phyloP scores from a whole-genome alignment of 1,140 invertebrate species.

The Onthophagus taurus region DNA sequence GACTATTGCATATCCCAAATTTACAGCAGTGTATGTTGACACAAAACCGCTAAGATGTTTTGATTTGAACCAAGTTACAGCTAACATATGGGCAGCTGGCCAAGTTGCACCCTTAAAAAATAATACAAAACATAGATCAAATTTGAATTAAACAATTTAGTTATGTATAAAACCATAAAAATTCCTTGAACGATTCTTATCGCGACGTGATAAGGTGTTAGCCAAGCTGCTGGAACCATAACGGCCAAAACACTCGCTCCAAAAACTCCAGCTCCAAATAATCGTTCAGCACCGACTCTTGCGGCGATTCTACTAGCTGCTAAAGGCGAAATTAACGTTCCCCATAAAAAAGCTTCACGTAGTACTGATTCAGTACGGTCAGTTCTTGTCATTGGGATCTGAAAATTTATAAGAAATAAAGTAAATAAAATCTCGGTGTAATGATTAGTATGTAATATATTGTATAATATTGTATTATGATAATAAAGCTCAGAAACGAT shows the following conservation, averaged over 20 bases:
- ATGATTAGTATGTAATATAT: no score
- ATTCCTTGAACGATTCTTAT: conserved; percentile 47
- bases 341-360: conserved; percentile 49
- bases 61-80: conserved; percentile 50
- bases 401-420: no score
- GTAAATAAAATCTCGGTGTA: no score
- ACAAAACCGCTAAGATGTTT: conserved; percentile 47
- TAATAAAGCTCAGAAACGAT: no score
- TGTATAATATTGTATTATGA: no score
- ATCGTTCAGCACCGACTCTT: conserved; percentile 45
- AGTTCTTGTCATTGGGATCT: conserved; percentile 42
- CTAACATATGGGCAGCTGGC: conserved; percentile 50
- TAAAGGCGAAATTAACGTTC: conserved; percentile 45
- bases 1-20: conserved; percentile 46
- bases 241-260: conserved; percentile 44
- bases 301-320: conserved; percentile 48
- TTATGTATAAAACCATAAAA: conserved; percentile 38
- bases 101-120: conserved; percentile 44
- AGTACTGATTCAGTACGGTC: conserved; percentile 46
- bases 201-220: conserved; percentile 46
- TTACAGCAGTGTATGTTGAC: conserved; percentile 48
- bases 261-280: conserved; percentile 45
- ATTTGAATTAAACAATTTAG: neutral
- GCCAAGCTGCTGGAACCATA: conserved; percentile 48
- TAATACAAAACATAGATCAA: neutral